Base-by-base conservation (phyloP, 1,140 invertebrate genomes). In the Hylaeus anthracinus region DNA sequence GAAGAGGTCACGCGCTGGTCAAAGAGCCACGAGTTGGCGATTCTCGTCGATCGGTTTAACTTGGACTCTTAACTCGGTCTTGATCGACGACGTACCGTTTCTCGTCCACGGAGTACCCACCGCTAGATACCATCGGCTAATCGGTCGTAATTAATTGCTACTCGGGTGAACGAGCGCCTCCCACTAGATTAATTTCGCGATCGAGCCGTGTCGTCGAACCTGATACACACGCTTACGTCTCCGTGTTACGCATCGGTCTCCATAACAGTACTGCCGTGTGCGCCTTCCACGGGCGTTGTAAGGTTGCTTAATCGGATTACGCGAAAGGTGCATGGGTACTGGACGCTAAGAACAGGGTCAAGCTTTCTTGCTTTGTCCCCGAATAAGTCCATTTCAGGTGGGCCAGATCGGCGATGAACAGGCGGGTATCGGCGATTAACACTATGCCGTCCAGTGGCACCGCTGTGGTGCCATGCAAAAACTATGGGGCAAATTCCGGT, bases 131-230 rank as follows among this genome's bases (percentile, higher is more conserved):
- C 66, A 79, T 73, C 70, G 71, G 53, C 65, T 79, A 79, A 79
- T 79, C 71, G 77, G 26, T 41, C 26, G 61, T 79, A 73, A 79
- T 79, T 79, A 79, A 79, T 73, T 58, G 71, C 51, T 9, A n/a
- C 37, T 61, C 43, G 26, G 9, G 41, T 39, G 61, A 39, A 71
- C 69, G 69, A n/a, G 26, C 51, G 45, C 51, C 61, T 56, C 48
- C 26, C 39, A 41, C 51, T 79, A 37, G 70, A 79, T 79, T 73
- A 73, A 73, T 65, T 43, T 66, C 43, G 61, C 66, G 14, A n/a
- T 58, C 43, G 64, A 75, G 67, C 43, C 37, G 61, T 73, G 77
- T 79, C 77, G 61, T 79, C 71, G 71, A 79, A 73, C 77, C 37
- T 43, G 12, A 48, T 64, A 15, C 12, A 5, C 3, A 4, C 56